These are phyloP conservation scores for Python bivittatus DNA, from an alignment of 2,113 vertebrate species.

Conservation along the genomic window DNA sequence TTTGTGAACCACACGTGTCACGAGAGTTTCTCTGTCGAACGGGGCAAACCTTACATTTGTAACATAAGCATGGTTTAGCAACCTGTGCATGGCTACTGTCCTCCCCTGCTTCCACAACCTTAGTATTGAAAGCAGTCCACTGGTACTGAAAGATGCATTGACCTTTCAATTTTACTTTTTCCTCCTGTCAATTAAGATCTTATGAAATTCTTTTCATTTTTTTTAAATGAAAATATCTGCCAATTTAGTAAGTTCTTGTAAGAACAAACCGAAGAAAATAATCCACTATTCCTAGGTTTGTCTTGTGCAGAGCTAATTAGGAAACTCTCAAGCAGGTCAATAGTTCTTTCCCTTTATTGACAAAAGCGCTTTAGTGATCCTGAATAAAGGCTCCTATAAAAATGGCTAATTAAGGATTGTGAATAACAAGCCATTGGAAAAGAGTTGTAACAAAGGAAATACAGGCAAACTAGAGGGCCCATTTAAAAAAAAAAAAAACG, in stretches of 20 bases:
- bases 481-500: neutral
- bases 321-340: neutral
- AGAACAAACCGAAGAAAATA: neutral
- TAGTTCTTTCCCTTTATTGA: neutral
- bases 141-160: neutral
- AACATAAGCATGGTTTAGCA: neutral
- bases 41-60: too few species aligned
- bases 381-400: neutral
- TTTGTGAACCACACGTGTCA: too few species aligned
- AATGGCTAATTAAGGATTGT: neutral
- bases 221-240: neutral
- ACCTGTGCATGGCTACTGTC: neutral
- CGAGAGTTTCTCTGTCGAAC: too few species aligned
- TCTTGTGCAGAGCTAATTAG: neutral
- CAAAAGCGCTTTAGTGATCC: neutral
- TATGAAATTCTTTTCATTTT: neutral
- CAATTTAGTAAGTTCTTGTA: neutral
- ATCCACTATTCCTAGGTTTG: neutral
- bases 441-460: neutral
- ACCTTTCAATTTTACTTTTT: neutral
- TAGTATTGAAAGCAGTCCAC: neutral
- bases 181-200: neutral
- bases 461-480: neutral
- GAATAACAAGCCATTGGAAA: neutral
- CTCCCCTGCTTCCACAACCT: neutral